A percentile compares a stretch with the other conserved stretches of the same genome.
Evolutionary conservation across 2,888 invertebrate species (phyloP).

Genomic region (Phorcus lineatus): DNA sequence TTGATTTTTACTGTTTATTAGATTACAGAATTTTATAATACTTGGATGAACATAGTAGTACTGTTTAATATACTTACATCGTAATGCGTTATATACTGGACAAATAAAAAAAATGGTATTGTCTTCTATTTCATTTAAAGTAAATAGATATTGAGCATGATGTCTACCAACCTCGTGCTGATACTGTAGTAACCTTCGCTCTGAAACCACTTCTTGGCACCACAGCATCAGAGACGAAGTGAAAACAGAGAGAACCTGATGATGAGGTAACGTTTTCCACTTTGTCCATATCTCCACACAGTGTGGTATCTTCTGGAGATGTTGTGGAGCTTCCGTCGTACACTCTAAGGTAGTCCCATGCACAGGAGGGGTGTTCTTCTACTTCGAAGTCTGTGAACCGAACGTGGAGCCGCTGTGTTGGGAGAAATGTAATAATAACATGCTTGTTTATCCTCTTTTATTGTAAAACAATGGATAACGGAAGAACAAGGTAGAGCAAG

Average conservation of each 20-base stretch:
- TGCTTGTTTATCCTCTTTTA: no score
- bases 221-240: constrained; percentile 22
- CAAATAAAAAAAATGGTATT: no score
- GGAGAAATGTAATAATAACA: background rate
- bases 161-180: no score
- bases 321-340: background rate
- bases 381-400: constrained; percentile 23
- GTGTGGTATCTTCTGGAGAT: background rate
- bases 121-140: no score
- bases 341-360: constrained; percentile 30
- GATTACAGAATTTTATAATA: no score
- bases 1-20: no score
- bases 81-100: no score
- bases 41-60: no score
- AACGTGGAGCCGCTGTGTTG: constrained; percentile 19
- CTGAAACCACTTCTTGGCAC: constrained; percentile 17
- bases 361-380: constrained; percentile 20
- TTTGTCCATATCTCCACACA: background rate
- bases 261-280: background rate
- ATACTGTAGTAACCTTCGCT: background rate
- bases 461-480: no score
- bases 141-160: no score
- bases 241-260: background rate
- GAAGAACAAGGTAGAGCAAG: no score
- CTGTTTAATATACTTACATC: no score